Conservation (phyloP, 2,113 vertebrate species). For the Megaceryle torquata region DNA sequence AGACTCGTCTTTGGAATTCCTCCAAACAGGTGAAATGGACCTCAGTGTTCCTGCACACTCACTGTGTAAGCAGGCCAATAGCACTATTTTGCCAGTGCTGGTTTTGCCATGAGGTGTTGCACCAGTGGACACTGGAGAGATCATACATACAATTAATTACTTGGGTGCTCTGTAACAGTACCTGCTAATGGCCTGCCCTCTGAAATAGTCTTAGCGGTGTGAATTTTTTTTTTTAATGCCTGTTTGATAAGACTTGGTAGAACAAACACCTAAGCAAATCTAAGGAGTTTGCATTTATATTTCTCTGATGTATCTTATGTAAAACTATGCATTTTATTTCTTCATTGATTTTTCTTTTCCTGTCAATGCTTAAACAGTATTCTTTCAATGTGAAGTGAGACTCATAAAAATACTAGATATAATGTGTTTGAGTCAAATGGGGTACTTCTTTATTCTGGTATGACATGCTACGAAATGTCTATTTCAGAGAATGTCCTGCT, state of each 20-base stretch:
- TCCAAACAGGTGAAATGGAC: background rate
- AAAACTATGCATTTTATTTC: background rate
- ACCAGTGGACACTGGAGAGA: background rate
- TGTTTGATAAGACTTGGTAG: background rate
- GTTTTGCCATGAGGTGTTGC: background rate
- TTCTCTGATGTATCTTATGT: background rate
- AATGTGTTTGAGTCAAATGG: background rate
- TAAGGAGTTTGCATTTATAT: background rate
- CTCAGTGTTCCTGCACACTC: background rate
- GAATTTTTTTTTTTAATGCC: background rate
- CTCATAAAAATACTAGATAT: background rate
- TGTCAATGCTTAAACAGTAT: background rate
- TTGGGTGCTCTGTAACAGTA: background rate
- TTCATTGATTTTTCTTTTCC: conserved; percentile 12
- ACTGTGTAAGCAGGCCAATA: background rate
- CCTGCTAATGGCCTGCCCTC: background rate
- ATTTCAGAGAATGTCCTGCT: background rate
- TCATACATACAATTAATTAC: background rate
- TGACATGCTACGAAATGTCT: background rate
- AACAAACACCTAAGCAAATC: background rate
- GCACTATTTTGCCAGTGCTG: background rate
- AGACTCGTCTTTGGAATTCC: background rate
- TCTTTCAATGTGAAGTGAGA: background rate
- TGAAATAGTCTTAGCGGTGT: background rate
- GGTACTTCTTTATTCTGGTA: background rate